Evolutionary conservation across 2,113 vertebrate genomes (phyloP).

Genomic region (Cranoglanis bouderius): DNA sequence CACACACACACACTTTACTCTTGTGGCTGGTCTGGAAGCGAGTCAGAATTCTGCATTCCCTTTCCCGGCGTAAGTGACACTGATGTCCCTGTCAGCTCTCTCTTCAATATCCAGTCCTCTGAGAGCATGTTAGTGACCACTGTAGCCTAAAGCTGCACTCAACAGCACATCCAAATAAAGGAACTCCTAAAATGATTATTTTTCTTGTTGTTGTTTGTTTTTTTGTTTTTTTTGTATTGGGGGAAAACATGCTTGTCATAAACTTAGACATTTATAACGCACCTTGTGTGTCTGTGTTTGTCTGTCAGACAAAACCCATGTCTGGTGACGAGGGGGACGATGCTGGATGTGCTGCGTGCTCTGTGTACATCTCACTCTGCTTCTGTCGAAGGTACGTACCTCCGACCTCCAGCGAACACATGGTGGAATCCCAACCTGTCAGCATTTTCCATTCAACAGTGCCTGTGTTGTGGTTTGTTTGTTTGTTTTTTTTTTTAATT

Average conservation of each 20-base stretch:
- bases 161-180: not conserved
- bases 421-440: not conserved
- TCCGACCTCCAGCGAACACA: not conserved
- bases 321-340: conserved; percentile 88
- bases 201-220: not conserved
- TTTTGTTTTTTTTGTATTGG: not conserved
- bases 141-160: not conserved
- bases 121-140: not conserved
- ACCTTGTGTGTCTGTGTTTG: not conserved
- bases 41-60: conserved; percentile 21
- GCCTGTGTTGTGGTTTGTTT: not conserved
- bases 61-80: conserved; percentile 13
- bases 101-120: not conserved
- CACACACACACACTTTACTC: conserved; percentile 2
- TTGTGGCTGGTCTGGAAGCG: not conserved
- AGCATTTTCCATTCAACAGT: not conserved
- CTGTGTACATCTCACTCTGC: conserved; percentile 66
- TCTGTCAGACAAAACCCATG: conserved; percentile 75
- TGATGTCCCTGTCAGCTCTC: not conserved
- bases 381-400: conserved; percentile 65
- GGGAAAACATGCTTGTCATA: not conserved
- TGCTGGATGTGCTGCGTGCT: conserved; percentile 80
- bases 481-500: not conserved
- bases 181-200: not conserved
- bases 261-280: not conserved